A percentile compares a stretch with the other conserved stretches of the same genome.
Conservation (phyloP, 2,797 vertebrate species). For the Rhinogobio ventralis region DNA sequence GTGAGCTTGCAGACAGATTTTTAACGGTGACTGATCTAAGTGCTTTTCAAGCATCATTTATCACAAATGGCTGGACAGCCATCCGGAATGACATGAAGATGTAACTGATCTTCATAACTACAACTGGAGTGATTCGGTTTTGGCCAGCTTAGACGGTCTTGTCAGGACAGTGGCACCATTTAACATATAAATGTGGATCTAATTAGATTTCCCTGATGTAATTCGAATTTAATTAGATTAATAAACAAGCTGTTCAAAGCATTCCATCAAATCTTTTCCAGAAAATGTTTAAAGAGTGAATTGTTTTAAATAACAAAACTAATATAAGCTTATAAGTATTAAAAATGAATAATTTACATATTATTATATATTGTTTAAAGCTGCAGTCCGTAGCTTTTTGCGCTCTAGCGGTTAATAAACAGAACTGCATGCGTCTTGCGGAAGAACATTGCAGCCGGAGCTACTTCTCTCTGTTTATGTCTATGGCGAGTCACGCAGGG, state of each 20-base stretch:
- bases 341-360: not conserved
- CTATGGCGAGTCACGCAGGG: no score
- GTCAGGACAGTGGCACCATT: not conserved
- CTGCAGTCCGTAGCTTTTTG: no score
- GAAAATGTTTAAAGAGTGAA: not conserved
- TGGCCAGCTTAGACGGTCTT: conserved; percentile 4
- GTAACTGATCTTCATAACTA: conserved; percentile 61
- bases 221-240: not conserved
- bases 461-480: no score
- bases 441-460: no score
- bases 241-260: not conserved
- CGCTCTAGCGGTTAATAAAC: no score
- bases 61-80: conserved; percentile 63
- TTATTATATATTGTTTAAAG: not conserved
- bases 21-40: conserved; percentile 77
- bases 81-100: conserved; percentile 46
- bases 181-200: not conserved
- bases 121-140: conserved; percentile 27
- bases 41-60: conserved; percentile 83
- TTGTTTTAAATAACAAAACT: not conserved
- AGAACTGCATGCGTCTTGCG: no score
- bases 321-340: not conserved
- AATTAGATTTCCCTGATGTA: not conserved
- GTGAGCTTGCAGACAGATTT: conserved; percentile 73
- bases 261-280: not conserved